phyloP scores from a whole-genome alignment of 2,113 vertebrate genomes.

The Sterna hirundo region DNA sequence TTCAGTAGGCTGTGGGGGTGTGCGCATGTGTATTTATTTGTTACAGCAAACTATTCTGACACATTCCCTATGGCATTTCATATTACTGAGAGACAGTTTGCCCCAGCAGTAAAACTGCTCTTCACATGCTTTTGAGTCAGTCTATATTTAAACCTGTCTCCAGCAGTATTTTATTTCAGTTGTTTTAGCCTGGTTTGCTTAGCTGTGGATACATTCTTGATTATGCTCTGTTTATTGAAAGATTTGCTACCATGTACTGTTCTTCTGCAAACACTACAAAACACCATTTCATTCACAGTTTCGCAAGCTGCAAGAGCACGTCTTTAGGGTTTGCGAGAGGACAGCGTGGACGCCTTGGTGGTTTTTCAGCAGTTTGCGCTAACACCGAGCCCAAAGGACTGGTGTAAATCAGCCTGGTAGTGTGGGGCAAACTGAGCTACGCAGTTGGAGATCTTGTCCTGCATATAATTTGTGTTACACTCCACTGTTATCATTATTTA shows the following conservation, averaged over 20 bases:
- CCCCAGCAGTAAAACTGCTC: slow-evolving; percentile 5
- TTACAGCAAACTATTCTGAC: neutral
- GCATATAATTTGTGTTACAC: neutral
- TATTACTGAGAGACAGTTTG: slow-evolving; percentile 4
- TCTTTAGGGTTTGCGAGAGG: neutral
- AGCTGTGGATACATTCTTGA: neutral
- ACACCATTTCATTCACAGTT: neutral
- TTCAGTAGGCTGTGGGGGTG: neutral
- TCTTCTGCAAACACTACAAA: neutral
- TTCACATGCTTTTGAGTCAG: slow-evolving; percentile 12
- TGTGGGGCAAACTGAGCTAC: neutral
- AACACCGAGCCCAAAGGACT: neutral
- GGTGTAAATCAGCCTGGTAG: neutral
- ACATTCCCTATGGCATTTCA: neutral
- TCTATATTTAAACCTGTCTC: slow-evolving; percentile 57
- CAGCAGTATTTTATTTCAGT: slow-evolving; percentile 43
- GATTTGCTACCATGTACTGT: neutral
- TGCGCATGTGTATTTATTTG: neutral
- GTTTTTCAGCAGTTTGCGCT: neutral
- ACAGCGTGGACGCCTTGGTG: neutral
- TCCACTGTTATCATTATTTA: neutral
- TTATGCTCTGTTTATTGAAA: neutral
- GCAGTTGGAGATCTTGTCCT: neutral
- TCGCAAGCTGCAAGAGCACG: neutral
- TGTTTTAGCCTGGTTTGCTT: slow-evolving; percentile 29